Evolutionary conservation across 2,888 invertebrate species (phyloP), one percentile per base, ranked within the genome.

Genomic region (Scrobipalpa atriplicella): DNA sequence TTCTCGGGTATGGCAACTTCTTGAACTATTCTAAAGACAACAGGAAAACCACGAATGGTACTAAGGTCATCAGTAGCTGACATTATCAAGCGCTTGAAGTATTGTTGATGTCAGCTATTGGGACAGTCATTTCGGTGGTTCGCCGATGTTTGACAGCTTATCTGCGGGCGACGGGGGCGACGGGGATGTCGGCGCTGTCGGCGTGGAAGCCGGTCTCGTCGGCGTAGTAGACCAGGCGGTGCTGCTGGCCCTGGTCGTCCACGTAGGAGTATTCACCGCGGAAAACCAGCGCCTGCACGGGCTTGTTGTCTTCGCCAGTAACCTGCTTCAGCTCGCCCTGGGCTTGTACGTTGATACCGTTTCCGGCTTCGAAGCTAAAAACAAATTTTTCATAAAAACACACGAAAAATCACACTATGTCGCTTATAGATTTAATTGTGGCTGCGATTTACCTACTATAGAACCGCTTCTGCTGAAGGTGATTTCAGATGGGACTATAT

Each of bases 181-280:
- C 93, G 64, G 95, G 95, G 76, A 95, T 81, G 81, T 95, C 94
- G 0, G 90, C 89, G 58, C 95, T 95, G 61, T 93, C 92, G 1
- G 95, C 93, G 70, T 93, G 94, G 93, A 87, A 95, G 69, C 95
- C 95, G 71, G 83, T 93, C 82, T 95, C 95, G 72, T 95, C 95
- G 62, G 95, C 95, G 68, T 78, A 80, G 86, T 94, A 95, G 63
- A 78, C 90, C 72, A 95, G 71, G 38, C 80, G 77, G 71, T 93
- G 92, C 2, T 84, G 81, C 11, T 90, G 89, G 70, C 95, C 95
- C 1, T 95, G 94, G 0, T 87, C 81, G 67, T 93, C 87, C 2
- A 86, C 83, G 86, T 95, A 95, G 0, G 91, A 83, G 85, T 90
- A 95, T 1, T 89, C 83, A n/a, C 95, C 95, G 69, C 94, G 94